A percentile compares a stretch with the other conserved stretches of the same genome.
These are phyloP conservation scores for Drosophila colorata DNA, from an alignment of 2,888 invertebrate species.

Conservation along the genomic window DNA sequence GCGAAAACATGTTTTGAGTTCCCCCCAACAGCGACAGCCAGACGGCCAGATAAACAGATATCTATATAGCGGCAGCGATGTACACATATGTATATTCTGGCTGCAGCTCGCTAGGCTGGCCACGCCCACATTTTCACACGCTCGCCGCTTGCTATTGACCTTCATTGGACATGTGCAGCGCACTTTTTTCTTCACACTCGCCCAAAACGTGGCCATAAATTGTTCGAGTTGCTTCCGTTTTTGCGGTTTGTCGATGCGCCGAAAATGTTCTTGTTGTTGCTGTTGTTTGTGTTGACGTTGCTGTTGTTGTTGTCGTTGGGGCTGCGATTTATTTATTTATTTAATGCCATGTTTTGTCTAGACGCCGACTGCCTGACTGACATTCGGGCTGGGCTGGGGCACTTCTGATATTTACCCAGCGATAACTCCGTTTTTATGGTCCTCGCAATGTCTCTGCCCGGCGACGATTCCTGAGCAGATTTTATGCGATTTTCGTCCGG, in stretches of 20 bases:
- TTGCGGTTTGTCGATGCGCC: conserved; percentile 64
- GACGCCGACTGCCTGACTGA: conserved; percentile 62
- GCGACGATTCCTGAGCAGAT: conserved; percentile 50
- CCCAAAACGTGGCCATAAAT: conserved; percentile 65
- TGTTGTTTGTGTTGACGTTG: too few relatives aligned
- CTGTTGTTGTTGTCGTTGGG: conserved; percentile 16
- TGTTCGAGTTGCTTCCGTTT: conserved; percentile 61
- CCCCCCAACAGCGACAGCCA: conserved; percentile 52
- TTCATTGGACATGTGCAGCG: conserved; percentile 53
- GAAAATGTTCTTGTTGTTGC: conserved; percentile 35
- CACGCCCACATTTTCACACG: conserved; percentile 67
- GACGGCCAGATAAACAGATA: conserved; percentile 58
- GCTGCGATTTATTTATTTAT: conserved; percentile 75
- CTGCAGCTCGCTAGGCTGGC: conserved; percentile 49
- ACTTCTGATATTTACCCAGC: conserved; percentile 66
- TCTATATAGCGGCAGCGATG: conserved; percentile 14
- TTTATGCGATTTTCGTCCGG: conserved; percentile 73
- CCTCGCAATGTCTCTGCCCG: conserved; percentile 53
- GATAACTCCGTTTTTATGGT: conserved; percentile 74
- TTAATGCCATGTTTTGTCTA: conserved; percentile 79
- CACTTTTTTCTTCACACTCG: conserved; percentile 51
- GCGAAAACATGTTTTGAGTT: conserved; percentile 80
- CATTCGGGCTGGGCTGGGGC: conserved; percentile 25
- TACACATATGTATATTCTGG: conserved; percentile 16
- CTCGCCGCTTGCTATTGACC: conserved; percentile 64